phyloP scores from a whole-genome alignment of 1,140 invertebrate genomes.

The Trissolcus basalis region DNA sequence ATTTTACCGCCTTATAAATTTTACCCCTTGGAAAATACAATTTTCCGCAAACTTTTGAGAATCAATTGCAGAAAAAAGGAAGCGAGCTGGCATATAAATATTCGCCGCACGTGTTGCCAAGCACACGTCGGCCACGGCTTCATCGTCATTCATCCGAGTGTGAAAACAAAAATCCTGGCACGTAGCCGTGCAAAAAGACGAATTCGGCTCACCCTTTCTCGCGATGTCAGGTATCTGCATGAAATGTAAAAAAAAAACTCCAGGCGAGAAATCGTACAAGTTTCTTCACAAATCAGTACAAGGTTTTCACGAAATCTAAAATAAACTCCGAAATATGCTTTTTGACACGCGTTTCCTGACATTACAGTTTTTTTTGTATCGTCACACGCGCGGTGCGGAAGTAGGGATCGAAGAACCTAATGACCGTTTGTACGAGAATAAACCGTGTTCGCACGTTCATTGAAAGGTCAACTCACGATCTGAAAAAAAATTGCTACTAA shows the following conservation, averaged over 20 bases:
- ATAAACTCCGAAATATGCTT: no score
- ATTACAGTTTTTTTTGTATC: constrained; percentile 28
- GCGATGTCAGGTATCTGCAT: constrained; percentile 12
- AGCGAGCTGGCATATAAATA: constrained; percentile 33
- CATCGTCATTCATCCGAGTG: constrained; percentile 35
- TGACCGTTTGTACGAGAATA: constrained; percentile 46
- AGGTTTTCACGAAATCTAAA: constrained; percentile 37
- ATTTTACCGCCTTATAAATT: constrained; percentile 12
- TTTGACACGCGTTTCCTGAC: constrained; percentile 35
- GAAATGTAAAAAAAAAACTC: constrained; percentile 29
- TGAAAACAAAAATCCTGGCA: constrained; percentile 35
- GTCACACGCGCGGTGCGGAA: constrained; percentile 50
- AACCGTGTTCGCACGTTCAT: constrained; percentile 53
- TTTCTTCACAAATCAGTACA: constrained; percentile 20
- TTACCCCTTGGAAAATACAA: constrained; percentile 7
- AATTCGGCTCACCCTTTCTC: constrained; percentile 26
- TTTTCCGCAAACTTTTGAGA: constrained; percentile 30
- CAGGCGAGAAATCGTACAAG: constrained; percentile 2
- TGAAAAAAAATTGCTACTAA: constrained; percentile 12
- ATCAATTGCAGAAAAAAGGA: constrained; percentile 38
- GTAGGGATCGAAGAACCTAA: constrained; percentile 52
- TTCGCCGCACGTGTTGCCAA: constrained; percentile 46
- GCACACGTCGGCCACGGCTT: constrained; percentile 41
- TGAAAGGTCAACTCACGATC: constrained; percentile 9
- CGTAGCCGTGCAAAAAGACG: constrained; percentile 30